Base-by-base conservation (phyloP, 2,888 invertebrate genomes). In the Chrysomela aeneicollis region DNA sequence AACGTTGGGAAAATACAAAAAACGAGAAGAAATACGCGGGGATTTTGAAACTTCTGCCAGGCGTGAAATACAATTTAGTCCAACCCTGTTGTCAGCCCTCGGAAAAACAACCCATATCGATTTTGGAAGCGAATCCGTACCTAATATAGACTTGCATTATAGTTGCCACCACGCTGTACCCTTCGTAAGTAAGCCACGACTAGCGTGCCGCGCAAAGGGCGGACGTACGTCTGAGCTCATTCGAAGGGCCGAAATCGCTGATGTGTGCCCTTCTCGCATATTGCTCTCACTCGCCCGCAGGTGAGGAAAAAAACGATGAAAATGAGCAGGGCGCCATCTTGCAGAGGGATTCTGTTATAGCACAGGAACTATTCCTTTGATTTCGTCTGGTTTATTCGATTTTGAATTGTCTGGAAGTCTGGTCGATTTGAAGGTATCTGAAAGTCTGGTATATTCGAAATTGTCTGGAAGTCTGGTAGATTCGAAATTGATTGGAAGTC, bases 41-140 rank as follows among this genome's bases (percentile, higher is more conserved):
- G n/a, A n/a, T n/a, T n/a, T n/a, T n/a, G n/a, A n/a, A 26, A 26
- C 26, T 26, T 26, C 6, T 26, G 4, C 4, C 4, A 6, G 26
- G 4, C 26, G 4, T 26, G 26, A 26, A 26, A 5, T n/a, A n/a
- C 26, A 3, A 26, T 6, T 3, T 42, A 17, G 42, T 10, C 42
- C 10, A 2, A 1, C 19, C 21, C 49, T 49, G 19, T 49, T 3
- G 19, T 19, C 5, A 3, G 1, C 12, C 76, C 78, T 78, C 75
- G 77, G 76, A 78, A 82, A 82, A 82, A 82, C 81, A 82, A 59
- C 66, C 82, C 81, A 80, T 83, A 84, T 84, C 83, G 84, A 84
- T 84, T 84, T 83, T 82, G 79, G 81, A 78, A 80, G 80, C 79
- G 76, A 76, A 76, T 76, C 79, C 77, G 77, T 76, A 80, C 77